Conservation (phyloP, 2,888 invertebrate species). For the Tipula helvola region DNA sequence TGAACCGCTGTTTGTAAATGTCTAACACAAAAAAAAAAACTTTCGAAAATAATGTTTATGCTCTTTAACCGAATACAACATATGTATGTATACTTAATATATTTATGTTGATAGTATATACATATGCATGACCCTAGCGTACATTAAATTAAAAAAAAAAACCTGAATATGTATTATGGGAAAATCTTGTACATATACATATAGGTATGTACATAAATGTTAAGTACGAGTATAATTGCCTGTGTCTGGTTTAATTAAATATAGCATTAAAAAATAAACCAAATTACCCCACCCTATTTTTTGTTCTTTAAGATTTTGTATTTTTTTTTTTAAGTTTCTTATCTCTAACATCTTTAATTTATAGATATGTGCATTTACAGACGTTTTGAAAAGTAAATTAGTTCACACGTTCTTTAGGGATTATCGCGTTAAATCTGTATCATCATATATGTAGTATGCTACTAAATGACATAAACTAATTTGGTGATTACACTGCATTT, state of each 20-base stretch:
- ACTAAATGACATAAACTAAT: not conserved
- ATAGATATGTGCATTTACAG: not conserved
- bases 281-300: not conserved
- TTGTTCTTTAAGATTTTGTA: not conserved
- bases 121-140: not conserved
- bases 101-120: not conserved
- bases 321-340: not conserved
- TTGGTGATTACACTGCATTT: not conserved
- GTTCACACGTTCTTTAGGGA: not conserved
- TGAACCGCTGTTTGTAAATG: not conserved
- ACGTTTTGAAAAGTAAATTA: not conserved
- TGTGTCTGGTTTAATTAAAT: not conserved
- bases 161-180: not conserved
- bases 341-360: not conserved
- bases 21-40: not conserved
- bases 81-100: not conserved
- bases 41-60: not conserved
- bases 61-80: not conserved
- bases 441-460: not conserved
- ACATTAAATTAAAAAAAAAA: not conserved
- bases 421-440: not conserved
- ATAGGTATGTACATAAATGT: not conserved
- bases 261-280: not conserved
- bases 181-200: not conserved
- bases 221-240: not conserved